These are phyloP conservation scores for Diachasma alloeum DNA, from an alignment of 1,140 invertebrate genomes.

Conservation along the genomic window DNA sequence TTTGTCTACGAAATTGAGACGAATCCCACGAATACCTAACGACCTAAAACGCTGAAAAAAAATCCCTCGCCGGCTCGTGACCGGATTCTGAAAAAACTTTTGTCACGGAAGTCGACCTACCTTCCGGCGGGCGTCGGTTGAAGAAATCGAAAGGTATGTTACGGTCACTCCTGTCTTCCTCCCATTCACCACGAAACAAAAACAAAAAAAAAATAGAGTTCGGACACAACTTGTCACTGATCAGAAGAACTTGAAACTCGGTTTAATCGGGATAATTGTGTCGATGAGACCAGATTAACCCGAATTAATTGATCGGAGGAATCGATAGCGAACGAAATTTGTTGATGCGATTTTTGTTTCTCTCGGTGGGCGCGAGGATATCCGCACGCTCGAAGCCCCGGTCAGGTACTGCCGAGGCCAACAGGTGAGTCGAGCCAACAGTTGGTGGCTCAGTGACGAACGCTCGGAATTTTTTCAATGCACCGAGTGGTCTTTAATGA, in stretches of 20 bases:
- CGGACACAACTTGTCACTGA: not conserved
- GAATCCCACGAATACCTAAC: not conserved
- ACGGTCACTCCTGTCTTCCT: not conserved
- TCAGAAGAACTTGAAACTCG: not conserved
- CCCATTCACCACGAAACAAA: not conserved
- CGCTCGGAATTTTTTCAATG: slow-evolving; percentile 33
- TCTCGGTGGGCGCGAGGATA: slow-evolving; percentile 5
- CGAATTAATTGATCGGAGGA: too few species aligned
- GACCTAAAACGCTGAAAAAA: not conserved
- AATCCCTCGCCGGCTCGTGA: not conserved
- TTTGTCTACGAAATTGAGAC: too few species aligned
- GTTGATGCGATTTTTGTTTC: not conserved
- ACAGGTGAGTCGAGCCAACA: slow-evolving; percentile 54
- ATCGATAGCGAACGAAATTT: not conserved
- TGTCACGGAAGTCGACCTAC: slow-evolving; percentile 13
- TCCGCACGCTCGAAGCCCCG: slow-evolving; percentile 47
- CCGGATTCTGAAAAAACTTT: not conserved
- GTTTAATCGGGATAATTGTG: too few species aligned
- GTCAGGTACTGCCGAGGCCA: slow-evolving; percentile 50
- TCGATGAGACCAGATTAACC: too few species aligned
- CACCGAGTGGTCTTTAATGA: not conserved
- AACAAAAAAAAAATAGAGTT: not conserved
- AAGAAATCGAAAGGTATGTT: slow-evolving; percentile 27
- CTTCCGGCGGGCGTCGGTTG: slow-evolving; percentile 21
- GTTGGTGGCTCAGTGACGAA: slow-evolving; percentile 45